Evolutionary conservation across 1,140 invertebrate genomes (phyloP).

Genomic region (Arion vulgaris): DNA sequence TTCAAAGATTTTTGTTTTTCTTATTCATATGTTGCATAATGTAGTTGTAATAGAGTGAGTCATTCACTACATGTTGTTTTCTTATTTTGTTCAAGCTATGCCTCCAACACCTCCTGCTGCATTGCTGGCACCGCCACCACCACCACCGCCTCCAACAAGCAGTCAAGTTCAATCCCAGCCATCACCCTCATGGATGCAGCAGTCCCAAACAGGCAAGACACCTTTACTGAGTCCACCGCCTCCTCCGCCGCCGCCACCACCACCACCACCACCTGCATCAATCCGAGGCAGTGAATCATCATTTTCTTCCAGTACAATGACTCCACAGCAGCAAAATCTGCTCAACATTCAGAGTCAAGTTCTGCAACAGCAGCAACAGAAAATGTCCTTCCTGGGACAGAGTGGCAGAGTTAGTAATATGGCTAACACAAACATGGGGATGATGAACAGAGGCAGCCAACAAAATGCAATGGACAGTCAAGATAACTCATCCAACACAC

Average conservation of each 20-base stretch:
- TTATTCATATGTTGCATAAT: no score
- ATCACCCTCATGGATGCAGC: slow-evolving; percentile 60
- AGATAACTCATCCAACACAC: neutral
- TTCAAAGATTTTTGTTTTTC: no score
- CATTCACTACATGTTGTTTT: no score
- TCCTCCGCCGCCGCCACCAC: neutral
- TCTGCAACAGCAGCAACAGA: slow-evolving; percentile 6
- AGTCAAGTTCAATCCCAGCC: slow-evolving; percentile 42
- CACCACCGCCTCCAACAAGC: slow-evolving; percentile 66
- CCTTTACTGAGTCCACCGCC: neutral
- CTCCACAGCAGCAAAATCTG: slow-evolving; percentile 13
- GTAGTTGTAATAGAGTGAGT: no score
- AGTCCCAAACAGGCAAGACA: slow-evolving; percentile 51
- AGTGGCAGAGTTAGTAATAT: neutral
- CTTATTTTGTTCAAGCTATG: slow-evolving; percentile 51
- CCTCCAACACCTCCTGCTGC: slow-evolving; percentile 52
- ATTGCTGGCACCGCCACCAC: slow-evolving; percentile 44
- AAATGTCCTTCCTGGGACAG: neutral
- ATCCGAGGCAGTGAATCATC: neutral
- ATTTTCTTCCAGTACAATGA: neutral
- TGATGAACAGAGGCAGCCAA: neutral
- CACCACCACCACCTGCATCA: neutral
- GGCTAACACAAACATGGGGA: neutral
- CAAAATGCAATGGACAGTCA: neutral
- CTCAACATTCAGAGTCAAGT: neutral